Conservation (phyloP, 2,888 invertebrate genomes). For the Amiota mariae region DNA sequence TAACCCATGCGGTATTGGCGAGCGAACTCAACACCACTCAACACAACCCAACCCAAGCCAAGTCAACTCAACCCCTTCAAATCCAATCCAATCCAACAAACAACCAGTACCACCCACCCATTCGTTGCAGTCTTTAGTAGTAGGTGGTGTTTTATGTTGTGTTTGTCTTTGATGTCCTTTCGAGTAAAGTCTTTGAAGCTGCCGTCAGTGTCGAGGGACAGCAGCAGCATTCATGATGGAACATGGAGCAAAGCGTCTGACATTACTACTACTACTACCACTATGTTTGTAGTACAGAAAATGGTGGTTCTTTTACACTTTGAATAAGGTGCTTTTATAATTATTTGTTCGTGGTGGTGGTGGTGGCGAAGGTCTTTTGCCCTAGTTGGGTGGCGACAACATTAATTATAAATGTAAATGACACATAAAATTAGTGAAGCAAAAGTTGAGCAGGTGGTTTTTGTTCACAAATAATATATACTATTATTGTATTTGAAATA, state of each 20-base stretch:
- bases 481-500: background rate
- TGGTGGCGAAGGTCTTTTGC: background rate
- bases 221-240: too few species aligned
- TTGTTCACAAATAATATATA: conserved; percentile 14
- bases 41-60: too few species aligned
- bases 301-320: conserved; percentile 6
- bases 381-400: conserved; percentile 4
- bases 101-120: too few species aligned
- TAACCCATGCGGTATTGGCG: background rate
- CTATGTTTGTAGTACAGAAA: background rate
- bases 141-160: conserved; percentile 7
- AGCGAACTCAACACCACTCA: too few species aligned
- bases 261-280: too few species aligned
- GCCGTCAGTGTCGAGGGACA: background rate
- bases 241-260: too few species aligned
- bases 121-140: background rate
- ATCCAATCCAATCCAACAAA: too few species aligned
- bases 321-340: too few species aligned
- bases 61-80: too few species aligned
- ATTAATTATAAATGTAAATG: conserved; percentile 27
- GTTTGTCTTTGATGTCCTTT: conserved; percentile 22
- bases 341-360: background rate
- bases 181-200: conserved; percentile 5
- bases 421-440: conserved; percentile 20
- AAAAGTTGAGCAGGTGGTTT: conserved; percentile 8